Conservation (phyloP, 2,113 vertebrate species). For the Triplophysa siluroides region DNA sequence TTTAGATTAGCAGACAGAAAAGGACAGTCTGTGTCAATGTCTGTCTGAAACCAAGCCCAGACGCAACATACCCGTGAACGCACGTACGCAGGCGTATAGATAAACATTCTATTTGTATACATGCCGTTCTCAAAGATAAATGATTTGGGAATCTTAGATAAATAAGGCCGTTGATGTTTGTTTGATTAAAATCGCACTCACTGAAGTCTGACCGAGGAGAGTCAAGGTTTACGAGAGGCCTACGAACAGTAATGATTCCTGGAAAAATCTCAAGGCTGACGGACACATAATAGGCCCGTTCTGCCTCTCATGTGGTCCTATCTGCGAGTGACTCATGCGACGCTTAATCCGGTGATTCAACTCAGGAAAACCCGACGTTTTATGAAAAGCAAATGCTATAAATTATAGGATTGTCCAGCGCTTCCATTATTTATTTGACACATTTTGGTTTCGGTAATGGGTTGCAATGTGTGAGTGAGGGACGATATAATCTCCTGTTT, state of each 20-base stretch:
- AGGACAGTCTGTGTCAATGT: slow-evolving; percentile 44
- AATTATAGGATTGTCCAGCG: slow-evolving; percentile 60
- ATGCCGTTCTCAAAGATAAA: slow-evolving; percentile 32
- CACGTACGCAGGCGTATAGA: background rate
- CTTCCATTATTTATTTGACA: slow-evolving; percentile 63
- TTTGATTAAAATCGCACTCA: slow-evolving; percentile 41
- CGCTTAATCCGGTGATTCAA: slow-evolving; percentile 60
- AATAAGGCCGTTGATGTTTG: slow-evolving; percentile 23
- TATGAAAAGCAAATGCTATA: slow-evolving; percentile 58
- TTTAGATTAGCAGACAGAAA: slow-evolving; percentile 45
- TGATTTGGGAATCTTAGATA: slow-evolving; percentile 13
- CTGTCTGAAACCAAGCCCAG: background rate
- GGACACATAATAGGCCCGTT: slow-evolving; percentile 50
- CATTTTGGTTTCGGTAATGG: slow-evolving; percentile 41
- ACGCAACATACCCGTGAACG: background rate
- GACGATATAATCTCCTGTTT: slow-evolving; percentile 18
- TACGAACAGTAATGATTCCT: slow-evolving; percentile 45
- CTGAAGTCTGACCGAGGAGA: slow-evolving; percentile 26
- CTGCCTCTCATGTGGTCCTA: slow-evolving; percentile 60
- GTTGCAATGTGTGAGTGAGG: slow-evolving; percentile 51
- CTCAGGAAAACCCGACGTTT: slow-evolving; percentile 63
- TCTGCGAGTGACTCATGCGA: slow-evolving; percentile 62
- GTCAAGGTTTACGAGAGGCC: slow-evolving; percentile 37
- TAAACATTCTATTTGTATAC: background rate
- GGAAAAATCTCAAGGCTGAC: slow-evolving; percentile 56